phyloP scores from a whole-genome alignment of 2,888 invertebrate species.

The Odontothrips loti region DNA sequence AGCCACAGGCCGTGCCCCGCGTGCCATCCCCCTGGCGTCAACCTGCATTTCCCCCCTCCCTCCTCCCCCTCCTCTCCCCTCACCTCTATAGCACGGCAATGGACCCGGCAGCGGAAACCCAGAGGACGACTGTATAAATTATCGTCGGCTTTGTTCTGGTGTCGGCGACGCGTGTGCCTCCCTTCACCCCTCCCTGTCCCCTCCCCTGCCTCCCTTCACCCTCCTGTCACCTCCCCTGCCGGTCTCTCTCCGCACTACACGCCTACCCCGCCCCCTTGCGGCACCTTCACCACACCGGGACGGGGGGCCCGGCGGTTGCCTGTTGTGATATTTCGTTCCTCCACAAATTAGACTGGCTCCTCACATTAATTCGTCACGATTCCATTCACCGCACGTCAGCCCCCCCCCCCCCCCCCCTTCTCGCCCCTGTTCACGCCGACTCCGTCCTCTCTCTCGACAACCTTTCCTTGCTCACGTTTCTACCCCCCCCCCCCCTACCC shows the following conservation, averaged over 20 bases:
- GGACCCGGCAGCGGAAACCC: background rate
- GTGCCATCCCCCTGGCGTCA: background rate
- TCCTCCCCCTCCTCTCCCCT: background rate
- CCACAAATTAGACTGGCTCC: background rate
- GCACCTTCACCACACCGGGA: background rate
- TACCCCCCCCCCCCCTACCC: too few species aligned
- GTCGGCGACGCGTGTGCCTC: background rate
- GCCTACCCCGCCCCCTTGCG: background rate
- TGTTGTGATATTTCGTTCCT: constrained; percentile 9
- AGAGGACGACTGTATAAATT: constrained; percentile 25
- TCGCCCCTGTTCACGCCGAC: background rate
- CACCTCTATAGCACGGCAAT: background rate
- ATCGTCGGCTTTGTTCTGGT: background rate
- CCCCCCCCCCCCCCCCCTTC: background rate
- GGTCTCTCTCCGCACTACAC: too few species aligned
- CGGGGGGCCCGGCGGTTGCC: background rate
- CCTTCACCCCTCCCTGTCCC: background rate
- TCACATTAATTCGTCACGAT: constrained; percentile 14
- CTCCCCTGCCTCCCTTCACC: background rate
- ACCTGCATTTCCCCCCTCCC: background rate
- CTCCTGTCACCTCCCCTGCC: too few species aligned
- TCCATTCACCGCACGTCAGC: background rate
- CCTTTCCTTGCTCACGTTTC: background rate
- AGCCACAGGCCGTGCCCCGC: background rate
- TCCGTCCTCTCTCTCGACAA: background rate